Percentiles rank a stretch among this genome's conserved stretches.
Conservation (phyloP, 2,113 vertebrate genomes). For the Nannospalax galili region DNA sequence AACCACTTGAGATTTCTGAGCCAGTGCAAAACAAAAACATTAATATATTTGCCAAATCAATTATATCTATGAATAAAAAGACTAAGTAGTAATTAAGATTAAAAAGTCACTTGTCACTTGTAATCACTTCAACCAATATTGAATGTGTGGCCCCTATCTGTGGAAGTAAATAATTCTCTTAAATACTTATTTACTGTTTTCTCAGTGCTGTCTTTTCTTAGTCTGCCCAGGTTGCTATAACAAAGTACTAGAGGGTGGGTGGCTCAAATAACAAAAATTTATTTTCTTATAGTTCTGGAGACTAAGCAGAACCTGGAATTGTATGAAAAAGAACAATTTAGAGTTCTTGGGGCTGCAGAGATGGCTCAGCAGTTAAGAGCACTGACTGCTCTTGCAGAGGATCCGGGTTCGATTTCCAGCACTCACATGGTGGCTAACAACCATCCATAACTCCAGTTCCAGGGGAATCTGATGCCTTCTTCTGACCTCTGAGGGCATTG, state of each 20-base stretch:
- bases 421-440: too few species aligned
- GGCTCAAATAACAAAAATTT: neutral
- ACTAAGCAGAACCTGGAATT: neutral
- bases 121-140: neutral
- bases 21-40: slow-evolving; percentile 41
- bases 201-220: neutral
- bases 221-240: neutral
- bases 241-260: neutral
- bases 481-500: too few species aligned
- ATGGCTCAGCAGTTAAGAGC: too few species aligned
- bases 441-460: too few species aligned
- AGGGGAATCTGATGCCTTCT: too few species aligned
- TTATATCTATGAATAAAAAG: slow-evolving; percentile 30
- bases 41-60: slow-evolving; percentile 43
- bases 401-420: too few species aligned
- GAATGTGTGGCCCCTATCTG: neutral
- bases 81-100: neutral
- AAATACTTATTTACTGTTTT: neutral
- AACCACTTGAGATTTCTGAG: slow-evolving; percentile 64
- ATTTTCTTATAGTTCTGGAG: neutral
- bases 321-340: too few species aligned
- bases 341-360: too few species aligned
- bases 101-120: neutral
- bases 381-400: too few species aligned
- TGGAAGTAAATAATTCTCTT: neutral